Evolutionary conservation across 2,888 invertebrate genomes (phyloP).

Genomic region (Morinoia aosen): DNA sequence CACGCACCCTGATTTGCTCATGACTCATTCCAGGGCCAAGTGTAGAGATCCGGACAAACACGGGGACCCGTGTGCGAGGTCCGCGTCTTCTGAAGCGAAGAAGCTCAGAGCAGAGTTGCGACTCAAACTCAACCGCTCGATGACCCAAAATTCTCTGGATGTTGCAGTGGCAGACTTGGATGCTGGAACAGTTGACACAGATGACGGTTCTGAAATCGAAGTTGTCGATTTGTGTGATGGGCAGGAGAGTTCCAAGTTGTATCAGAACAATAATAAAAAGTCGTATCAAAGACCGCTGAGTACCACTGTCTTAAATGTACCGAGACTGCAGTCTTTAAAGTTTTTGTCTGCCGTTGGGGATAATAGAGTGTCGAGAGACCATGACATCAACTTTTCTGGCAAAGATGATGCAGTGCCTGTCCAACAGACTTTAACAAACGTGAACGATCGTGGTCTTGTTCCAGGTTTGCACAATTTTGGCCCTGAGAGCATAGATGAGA

Average conservation of each 20-base stretch:
- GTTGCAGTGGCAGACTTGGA: background rate
- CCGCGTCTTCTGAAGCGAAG: background rate
- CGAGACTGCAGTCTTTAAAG: slow-evolving; percentile 14
- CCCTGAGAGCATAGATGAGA: background rate
- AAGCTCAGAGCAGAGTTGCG: slow-evolving; percentile 1
- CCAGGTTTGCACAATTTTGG: background rate
- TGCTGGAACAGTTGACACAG: background rate
- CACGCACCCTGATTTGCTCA: slow-evolving; percentile 63
- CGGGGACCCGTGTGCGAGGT: background rate
- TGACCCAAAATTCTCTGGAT: background rate
- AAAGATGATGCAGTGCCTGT: background rate
- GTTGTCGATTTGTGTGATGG: slow-evolving; percentile 43
- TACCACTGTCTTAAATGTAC: slow-evolving; percentile 23
- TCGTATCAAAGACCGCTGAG: background rate
- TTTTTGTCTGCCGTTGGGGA: background rate
- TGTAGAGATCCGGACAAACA: slow-evolving; percentile 54
- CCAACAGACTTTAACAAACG: background rate
- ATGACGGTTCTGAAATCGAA: slow-evolving; percentile 29
- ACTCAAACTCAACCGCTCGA: slow-evolving; percentile 16
- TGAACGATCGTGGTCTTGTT: slow-evolving; percentile 2
- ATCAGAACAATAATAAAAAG: background rate
- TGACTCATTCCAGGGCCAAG: slow-evolving; percentile 64
- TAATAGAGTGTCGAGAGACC: background rate
- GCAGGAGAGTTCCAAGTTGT: background rate
- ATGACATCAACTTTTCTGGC: background rate